These are phyloP conservation scores for Ichneumon xanthorius DNA, from an alignment of 2,888 invertebrate genomes.

Conservation along the genomic window DNA sequence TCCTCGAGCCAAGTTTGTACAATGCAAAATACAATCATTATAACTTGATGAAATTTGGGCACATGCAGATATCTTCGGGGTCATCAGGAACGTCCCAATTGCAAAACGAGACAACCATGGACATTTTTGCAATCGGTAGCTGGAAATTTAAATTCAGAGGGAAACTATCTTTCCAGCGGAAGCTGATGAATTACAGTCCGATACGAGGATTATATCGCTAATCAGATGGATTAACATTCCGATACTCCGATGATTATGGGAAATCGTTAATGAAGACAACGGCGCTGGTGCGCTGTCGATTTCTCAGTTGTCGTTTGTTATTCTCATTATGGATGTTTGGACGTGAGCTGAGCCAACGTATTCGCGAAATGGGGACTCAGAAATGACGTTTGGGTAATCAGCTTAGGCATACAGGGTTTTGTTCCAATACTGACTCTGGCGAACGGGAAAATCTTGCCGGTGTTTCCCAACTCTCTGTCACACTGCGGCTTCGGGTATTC, in stretches of 20 bases:
- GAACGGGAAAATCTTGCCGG: not conserved
- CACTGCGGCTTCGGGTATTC: not conserved
- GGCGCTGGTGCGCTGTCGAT: not conserved
- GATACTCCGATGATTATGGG: not conserved
- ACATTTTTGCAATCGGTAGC: not conserved
- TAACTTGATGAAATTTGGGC: no score
- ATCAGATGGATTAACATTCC: not conserved
- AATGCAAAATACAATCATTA: no score
- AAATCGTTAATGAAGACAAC: not conserved
- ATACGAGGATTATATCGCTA: not conserved
- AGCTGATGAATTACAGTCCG: not conserved
- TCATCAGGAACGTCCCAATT: not conserved
- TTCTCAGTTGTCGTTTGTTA: not conserved
- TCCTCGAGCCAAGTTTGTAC: no score
- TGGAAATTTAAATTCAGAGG: not conserved
- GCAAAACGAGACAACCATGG: not conserved
- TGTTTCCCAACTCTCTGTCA: not conserved
- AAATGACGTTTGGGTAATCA: not conserved
- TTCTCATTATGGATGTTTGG: not conserved
- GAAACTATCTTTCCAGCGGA: not conserved
- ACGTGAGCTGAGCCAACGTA: not conserved
- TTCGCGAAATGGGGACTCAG: not conserved
- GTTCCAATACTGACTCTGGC: not conserved
- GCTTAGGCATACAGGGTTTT: not conserved
- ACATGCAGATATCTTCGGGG: no score